Evolutionary conservation across 2,797 vertebrate species (phyloP).

Genomic region (Bovichtus diacanthus): DNA sequence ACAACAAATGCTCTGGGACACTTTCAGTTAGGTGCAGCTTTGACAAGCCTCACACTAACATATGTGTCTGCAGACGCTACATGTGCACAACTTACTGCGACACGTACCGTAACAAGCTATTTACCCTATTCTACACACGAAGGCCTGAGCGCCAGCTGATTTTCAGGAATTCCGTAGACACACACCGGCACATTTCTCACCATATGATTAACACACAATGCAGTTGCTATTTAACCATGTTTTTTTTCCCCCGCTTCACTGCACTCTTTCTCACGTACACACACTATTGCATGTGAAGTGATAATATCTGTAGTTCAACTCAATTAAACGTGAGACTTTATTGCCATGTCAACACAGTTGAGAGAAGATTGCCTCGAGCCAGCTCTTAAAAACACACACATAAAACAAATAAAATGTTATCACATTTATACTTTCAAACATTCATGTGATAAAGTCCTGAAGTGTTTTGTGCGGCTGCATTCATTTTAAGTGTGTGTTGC

Average conservation of each 20-base stretch:
- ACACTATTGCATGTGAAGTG: background rate
- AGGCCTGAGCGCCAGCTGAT: background rate
- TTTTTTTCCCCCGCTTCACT: background rate
- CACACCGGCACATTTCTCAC: background rate
- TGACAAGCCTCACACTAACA: constrained; percentile 34
- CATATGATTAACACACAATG: background rate
- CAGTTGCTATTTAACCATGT: constrained; percentile 2
- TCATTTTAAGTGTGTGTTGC: too few relatives aligned
- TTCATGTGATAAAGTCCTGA: too few relatives aligned
- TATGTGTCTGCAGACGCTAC: background rate
- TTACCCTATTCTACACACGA: background rate
- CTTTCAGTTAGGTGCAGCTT: constrained; percentile 51
- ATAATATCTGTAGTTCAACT: background rate
- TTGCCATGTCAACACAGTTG: too few relatives aligned
- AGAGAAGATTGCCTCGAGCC: too few relatives aligned
- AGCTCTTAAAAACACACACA: too few relatives aligned
- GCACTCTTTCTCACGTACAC: constrained; percentile 10
- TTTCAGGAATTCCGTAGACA: too few relatives aligned
- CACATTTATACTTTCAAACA: too few relatives aligned
- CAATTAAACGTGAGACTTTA: too few relatives aligned
- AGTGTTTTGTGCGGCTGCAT: too few relatives aligned
- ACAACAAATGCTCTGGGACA: constrained; percentile 65
- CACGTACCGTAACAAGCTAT: background rate
- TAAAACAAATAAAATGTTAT: too few relatives aligned
- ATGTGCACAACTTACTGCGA: background rate